Conservation (phyloP, 2,888 invertebrate species). For the Microctonus aethiopoides region DNA sequence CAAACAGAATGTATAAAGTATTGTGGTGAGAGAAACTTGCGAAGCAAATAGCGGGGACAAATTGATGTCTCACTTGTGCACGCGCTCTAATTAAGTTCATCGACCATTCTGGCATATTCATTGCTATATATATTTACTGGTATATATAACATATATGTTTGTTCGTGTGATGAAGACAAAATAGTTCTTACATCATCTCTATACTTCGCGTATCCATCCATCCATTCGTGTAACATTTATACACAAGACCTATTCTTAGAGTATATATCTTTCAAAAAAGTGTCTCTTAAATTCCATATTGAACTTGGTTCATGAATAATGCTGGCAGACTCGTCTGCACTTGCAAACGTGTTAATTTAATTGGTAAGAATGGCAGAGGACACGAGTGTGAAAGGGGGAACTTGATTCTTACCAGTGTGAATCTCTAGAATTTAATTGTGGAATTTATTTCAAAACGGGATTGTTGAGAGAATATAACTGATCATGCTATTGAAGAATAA, state of each 20-base stretch:
- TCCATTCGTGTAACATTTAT: too few relatives aligned
- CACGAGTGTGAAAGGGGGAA: background rate
- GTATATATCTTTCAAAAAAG: background rate
- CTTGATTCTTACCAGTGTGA: background rate
- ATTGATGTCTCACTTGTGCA: slow-evolving; percentile 43
- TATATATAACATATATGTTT: background rate
- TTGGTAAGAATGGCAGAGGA: slow-evolving; percentile 32
- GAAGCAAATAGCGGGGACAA: slow-evolving; percentile 20
- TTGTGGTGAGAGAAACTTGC: slow-evolving; percentile 15
- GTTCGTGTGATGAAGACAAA: background rate
- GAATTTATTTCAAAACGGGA: background rate
- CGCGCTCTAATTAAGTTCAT: slow-evolving; percentile 46
- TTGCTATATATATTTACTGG: slow-evolving; percentile 15
- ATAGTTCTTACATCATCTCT: slow-evolving; percentile 13
- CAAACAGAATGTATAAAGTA: background rate
- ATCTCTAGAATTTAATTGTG: background rate
- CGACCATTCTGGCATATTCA: slow-evolving; percentile 36
- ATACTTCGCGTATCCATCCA: background rate
- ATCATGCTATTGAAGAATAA: background rate
- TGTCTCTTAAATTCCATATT: slow-evolving; percentile 22
- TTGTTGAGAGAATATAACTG: background rate
- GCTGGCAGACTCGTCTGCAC: slow-evolving; percentile 41
- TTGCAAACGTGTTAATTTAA: slow-evolving; percentile 48
- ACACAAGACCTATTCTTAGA: background rate
- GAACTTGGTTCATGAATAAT: slow-evolving; percentile 49